phyloP scores from a whole-genome alignment of 2,888 invertebrate species.

The Monopis laevigella region DNA sequence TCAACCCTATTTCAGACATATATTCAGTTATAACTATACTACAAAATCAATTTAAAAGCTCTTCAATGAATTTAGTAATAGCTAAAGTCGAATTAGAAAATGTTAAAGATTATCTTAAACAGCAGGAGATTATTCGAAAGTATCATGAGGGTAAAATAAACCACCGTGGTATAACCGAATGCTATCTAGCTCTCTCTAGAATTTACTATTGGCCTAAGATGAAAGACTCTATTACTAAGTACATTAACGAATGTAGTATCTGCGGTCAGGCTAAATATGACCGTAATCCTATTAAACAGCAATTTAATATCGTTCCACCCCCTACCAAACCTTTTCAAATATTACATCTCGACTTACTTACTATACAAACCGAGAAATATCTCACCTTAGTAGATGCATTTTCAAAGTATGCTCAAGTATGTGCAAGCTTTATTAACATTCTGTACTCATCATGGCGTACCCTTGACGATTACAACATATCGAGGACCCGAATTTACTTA shows the following conservation, averaged over 20 bases:
- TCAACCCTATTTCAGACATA: conserved; percentile 10
- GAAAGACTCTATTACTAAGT: conserved; percentile 20
- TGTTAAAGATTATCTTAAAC: conserved; percentile 14
- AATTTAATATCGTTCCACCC: conserved; percentile 23
- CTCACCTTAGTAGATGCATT: conserved; percentile 16
- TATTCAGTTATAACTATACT: conserved; percentile 23
- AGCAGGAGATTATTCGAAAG: conserved; percentile 16
- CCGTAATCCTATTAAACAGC: conserved; percentile 22
- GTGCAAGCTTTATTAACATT: background rate
- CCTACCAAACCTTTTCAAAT: conserved; percentile 22
- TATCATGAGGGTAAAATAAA: conserved; percentile 19
- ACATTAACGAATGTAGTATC: conserved; percentile 24
- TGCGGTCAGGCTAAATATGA: conserved; percentile 26
- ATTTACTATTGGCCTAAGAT: conserved; percentile 16
- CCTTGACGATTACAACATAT: background rate
- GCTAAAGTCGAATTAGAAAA: too few species aligned
- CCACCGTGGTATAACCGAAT: conserved; percentile 12
- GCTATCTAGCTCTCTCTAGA: conserved; percentile 3
- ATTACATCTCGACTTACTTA: conserved; percentile 20
- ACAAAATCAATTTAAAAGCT: conserved; percentile 23
- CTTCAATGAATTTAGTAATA: too few species aligned
- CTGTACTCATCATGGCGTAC: background rate
- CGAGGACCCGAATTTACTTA: background rate
- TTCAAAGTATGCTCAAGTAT: conserved; percentile 15
- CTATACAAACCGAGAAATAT: conserved; percentile 12